Conservation (phyloP, 2,113 vertebrate genomes). For the Periophthalmodon schlosseri region DNA sequence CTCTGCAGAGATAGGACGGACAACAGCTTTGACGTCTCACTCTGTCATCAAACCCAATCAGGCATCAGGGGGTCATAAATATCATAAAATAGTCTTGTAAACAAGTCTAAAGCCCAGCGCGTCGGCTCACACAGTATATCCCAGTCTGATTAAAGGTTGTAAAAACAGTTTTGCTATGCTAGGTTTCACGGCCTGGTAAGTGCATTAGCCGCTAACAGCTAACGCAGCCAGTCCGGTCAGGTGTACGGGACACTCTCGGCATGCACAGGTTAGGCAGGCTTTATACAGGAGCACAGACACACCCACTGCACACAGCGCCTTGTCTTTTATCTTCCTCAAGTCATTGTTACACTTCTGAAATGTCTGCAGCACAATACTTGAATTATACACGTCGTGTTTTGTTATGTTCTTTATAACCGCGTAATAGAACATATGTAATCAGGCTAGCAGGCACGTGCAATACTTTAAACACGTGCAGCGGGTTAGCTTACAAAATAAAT, state of each 20-base stretch:
- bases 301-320: constrained; percentile 41
- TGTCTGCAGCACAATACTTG: background rate
- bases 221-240: background rate
- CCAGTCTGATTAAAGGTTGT: background rate
- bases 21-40: background rate
- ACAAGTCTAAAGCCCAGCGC: background rate
- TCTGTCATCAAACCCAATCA: background rate
- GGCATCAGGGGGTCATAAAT: background rate
- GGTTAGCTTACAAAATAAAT: no score
- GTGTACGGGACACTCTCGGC: background rate
- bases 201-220: background rate
- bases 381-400: background rate
- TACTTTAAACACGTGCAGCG: background rate
- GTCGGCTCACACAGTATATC: background rate
- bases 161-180: background rate
- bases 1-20: background rate
- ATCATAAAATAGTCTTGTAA: background rate
- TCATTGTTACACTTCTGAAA: background rate
- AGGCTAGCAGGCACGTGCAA: background rate
- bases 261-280: constrained; percentile 56
- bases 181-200: background rate
- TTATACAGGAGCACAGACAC: constrained; percentile 47
- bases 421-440: background rate
- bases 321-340: constrained; percentile 6
- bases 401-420: background rate